Percentiles rank a stretch among this genome's conserved stretches.
phyloP scores from a whole-genome alignment of 2,113 vertebrate species.

The Meleagris gallopavo region DNA sequence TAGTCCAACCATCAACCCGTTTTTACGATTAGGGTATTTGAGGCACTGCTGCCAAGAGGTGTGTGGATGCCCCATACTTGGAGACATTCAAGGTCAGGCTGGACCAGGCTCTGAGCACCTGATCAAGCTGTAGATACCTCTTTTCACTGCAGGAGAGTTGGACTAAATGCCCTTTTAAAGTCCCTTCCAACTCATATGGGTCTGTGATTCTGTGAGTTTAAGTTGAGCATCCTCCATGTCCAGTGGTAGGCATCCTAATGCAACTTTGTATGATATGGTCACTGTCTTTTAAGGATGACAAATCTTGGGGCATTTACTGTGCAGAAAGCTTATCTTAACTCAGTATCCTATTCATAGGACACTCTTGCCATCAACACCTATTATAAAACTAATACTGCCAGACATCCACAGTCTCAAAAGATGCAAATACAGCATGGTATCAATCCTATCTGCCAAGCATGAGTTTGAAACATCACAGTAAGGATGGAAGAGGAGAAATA shows the following conservation, averaged over 20 bases:
- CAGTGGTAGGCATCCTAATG: rapidly evolving
- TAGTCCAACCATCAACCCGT: too few relatives aligned
- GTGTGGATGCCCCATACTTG: too few relatives aligned
- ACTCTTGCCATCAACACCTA: neutral
- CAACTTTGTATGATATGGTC: rapidly evolving
- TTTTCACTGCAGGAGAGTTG: too few relatives aligned
- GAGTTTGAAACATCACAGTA: rapidly evolving
- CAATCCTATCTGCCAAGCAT: neutral
- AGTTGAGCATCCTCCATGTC: neutral
- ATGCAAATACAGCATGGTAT: rapidly evolving
- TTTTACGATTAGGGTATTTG: too few relatives aligned
- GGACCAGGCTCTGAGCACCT: too few relatives aligned
- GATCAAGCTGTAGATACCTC: too few relatives aligned
- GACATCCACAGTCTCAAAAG: neutral
- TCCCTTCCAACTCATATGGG: too few relatives aligned
- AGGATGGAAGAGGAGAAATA: neutral
- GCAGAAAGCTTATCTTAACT: neutral
- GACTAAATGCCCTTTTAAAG: too few relatives aligned
- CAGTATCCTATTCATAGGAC: neutral
- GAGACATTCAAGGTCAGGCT: too few relatives aligned
- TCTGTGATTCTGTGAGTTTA: too few relatives aligned
- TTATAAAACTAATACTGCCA: neutral
- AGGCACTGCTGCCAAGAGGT: too few relatives aligned
- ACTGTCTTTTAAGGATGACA: neutral
- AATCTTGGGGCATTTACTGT: neutral